Evolutionary conservation across 2,797 vertebrate genomes (phyloP).

Genomic region (Pseudochirops cupreus): DNA sequence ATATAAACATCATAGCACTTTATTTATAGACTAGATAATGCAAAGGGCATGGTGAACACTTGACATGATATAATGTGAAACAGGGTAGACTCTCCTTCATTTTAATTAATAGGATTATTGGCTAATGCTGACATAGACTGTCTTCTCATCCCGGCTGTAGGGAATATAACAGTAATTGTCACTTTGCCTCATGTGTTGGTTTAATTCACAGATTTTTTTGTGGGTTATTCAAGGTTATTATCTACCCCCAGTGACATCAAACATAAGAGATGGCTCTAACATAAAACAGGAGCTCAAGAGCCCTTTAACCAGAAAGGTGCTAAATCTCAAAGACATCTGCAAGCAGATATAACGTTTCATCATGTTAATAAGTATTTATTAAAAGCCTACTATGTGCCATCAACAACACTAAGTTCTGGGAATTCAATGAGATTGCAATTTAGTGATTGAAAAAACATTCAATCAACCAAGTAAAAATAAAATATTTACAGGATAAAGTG

Average conservation of each 20-base stretch:
- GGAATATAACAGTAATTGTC: constrained; percentile 65
- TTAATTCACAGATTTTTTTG: constrained; percentile 71
- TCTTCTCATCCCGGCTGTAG: constrained; percentile 63
- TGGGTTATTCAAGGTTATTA: constrained; percentile 64
- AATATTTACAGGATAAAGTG: not conserved
- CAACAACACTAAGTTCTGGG: not conserved
- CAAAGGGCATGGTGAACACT: constrained; percentile 61
- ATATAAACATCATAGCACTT: constrained; percentile 80
- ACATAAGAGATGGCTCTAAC: constrained; percentile 50
- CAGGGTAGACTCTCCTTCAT: constrained; percentile 44
- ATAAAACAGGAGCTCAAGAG: constrained; percentile 52
- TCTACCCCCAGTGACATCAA: constrained; percentile 55
- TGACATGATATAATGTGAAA: constrained; percentile 62
- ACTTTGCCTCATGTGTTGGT: constrained; percentile 69
- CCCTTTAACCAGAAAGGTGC: constrained; percentile 52
- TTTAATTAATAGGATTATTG: constrained; percentile 80
- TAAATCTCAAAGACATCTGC: constrained; percentile 36
- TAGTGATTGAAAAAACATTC: not conserved
- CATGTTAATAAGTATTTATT: not conserved
- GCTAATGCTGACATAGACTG: constrained; percentile 59
- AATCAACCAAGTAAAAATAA: not conserved
- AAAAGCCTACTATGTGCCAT: not conserved
- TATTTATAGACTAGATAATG: constrained; percentile 79
- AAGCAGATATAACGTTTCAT: not conserved
- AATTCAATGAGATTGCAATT: not conserved